phyloP scores from a whole-genome alignment of 1,140 invertebrate genomes.

The Portunus trituberculatus region DNA sequence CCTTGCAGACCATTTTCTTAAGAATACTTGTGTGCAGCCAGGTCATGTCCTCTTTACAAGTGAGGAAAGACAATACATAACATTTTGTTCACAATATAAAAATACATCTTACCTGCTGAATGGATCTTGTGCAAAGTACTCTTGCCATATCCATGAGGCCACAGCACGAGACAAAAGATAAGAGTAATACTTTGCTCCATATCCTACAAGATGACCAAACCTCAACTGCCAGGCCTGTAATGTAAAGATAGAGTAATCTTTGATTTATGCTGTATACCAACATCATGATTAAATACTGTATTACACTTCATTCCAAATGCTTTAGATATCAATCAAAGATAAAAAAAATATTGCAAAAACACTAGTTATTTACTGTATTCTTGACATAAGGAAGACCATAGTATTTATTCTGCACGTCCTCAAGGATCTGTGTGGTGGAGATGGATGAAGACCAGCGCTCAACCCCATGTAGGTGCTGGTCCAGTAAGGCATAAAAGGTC shows the following conservation, averaged over 20 bases:
- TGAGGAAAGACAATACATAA: neutral
- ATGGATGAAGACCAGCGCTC: slow-evolving; percentile 80
- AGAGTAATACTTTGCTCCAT: slow-evolving; percentile 99
- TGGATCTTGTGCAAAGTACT: slow-evolving; percentile 91
- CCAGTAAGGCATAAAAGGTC: slow-evolving; percentile 92
- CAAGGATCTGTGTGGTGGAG: slow-evolving; percentile 88
- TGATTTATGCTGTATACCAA: too few species aligned
- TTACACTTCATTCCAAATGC: too few species aligned
- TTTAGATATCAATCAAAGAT: neutral
- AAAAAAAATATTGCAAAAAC: neutral
- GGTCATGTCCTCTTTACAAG: too few species aligned
- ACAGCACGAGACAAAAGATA: slow-evolving; percentile 97
- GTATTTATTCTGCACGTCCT: slow-evolving; percentile 89
- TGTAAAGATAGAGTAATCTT: neutral
- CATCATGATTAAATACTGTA: too few species aligned
- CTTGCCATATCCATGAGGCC: slow-evolving; percentile 96
- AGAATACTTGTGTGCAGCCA: too few species aligned
- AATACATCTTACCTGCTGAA: slow-evolving; percentile 82
- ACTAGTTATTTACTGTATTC: slow-evolving; percentile 87
- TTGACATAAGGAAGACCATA: slow-evolving; percentile 93
- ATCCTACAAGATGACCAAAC: slow-evolving; percentile 98
- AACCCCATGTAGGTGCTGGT: slow-evolving; percentile 92
- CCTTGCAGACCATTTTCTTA: too few species aligned
- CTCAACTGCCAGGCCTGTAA: slow-evolving; percentile 93
- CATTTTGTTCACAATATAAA: neutral